Conservation (phyloP, 2,797 vertebrate species). For the Notolepis coatsorum region DNA sequence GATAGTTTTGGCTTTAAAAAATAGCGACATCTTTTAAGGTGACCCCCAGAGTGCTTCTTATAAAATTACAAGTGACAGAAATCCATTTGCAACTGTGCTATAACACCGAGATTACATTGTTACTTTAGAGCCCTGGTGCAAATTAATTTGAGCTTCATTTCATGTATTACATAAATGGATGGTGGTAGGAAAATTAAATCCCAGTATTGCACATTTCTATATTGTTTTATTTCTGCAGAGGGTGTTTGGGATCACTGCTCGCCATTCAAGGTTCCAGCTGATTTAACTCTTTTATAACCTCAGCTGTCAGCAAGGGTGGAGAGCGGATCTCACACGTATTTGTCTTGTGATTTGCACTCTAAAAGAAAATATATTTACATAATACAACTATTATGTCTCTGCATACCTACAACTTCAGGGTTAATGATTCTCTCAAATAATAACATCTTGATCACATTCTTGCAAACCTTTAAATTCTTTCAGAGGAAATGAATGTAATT, state of each 20-base stretch:
- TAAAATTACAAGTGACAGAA: slow-evolving; percentile 89
- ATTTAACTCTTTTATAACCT: slow-evolving; percentile 73
- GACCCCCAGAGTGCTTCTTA: slow-evolving; percentile 85
- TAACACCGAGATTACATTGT: slow-evolving; percentile 88
- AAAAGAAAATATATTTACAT: slow-evolving; percentile 23
- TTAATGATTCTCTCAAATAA: slow-evolving; percentile 6
- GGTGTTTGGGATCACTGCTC: slow-evolving; percentile 78
- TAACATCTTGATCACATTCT: slow-evolving; percentile 13
- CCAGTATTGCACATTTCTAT: slow-evolving; percentile 83
- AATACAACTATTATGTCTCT: slow-evolving; percentile 21
- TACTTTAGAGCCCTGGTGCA: slow-evolving; percentile 83
- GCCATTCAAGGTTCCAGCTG: slow-evolving; percentile 69
- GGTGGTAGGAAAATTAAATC: slow-evolving; percentile 84
- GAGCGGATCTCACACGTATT: slow-evolving; percentile 39
- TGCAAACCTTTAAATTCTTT: slow-evolving; percentile 11
- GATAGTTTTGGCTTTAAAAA: slow-evolving; percentile 86
- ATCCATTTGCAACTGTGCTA: slow-evolving; percentile 87
- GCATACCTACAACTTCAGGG: slow-evolving; percentile 15
- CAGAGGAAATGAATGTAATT: slow-evolving; percentile 3
- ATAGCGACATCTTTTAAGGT: slow-evolving; percentile 87
- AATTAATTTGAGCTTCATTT: slow-evolving; percentile 89
- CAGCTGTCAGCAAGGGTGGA: slow-evolving; percentile 59
- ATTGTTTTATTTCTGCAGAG: slow-evolving; percentile 84
- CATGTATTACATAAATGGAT: slow-evolving; percentile 87
- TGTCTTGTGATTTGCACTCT: background rate